phyloP scores from a whole-genome alignment of 1,140 invertebrate genomes.

The Idris sp. region DNA sequence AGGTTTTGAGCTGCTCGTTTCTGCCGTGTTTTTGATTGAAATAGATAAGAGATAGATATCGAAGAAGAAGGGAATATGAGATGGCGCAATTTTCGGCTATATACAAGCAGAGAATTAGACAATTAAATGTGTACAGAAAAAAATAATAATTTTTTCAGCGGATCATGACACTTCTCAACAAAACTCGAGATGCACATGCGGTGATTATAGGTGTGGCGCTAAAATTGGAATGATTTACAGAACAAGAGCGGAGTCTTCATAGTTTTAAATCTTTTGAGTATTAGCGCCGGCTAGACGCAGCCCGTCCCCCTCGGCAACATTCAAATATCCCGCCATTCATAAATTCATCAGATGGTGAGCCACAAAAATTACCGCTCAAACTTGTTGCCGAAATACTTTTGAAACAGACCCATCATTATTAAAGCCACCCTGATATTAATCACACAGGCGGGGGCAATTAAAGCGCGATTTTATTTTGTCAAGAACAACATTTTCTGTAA shows the following conservation, averaged over 20 bases:
- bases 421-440: slow-evolving; percentile 46
- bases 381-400: no score
- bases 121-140: no score
- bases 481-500: slow-evolving; percentile 35
- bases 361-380: slow-evolving; percentile 64
- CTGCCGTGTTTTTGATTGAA: slow-evolving; percentile 46
- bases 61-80: slow-evolving; percentile 25
- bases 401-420: slow-evolving; percentile 53
- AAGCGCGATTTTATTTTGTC: slow-evolving; percentile 36
- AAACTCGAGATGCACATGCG: slow-evolving; percentile 31
- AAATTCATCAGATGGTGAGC: slow-evolving; percentile 72
- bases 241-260: slow-evolving; percentile 59
- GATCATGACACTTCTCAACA: slow-evolving; percentile 50
- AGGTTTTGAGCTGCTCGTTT: slow-evolving; percentile 42
- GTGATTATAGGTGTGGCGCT: slow-evolving; percentile 74
- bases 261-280: slow-evolving; percentile 71
- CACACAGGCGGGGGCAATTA: slow-evolving; percentile 25
- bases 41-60: slow-evolving; percentile 40
- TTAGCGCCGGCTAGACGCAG: slow-evolving; percentile 66
- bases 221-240: slow-evolving; percentile 73
- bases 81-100: slow-evolving; percentile 27
- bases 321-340: slow-evolving; percentile 72
- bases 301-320: slow-evolving; percentile 71
- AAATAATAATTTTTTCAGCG: no score
- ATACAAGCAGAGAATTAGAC: no score